These are phyloP conservation scores for Drosophila fuyamai DNA, from an alignment of 1,140 invertebrate genomes.

Conservation along the genomic window DNA sequence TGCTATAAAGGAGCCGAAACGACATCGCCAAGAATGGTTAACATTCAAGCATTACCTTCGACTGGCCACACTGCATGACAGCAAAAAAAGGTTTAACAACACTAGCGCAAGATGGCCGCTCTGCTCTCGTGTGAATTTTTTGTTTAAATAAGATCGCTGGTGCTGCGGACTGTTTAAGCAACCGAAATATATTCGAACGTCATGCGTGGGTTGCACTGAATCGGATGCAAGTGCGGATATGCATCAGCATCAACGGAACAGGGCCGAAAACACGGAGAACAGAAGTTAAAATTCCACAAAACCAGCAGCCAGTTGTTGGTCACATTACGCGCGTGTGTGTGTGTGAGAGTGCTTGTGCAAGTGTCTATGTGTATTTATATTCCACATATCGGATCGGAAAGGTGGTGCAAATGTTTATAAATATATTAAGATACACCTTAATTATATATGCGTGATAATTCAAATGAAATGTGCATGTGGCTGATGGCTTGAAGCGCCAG, in stretches of 20 bases:
- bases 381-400: constrained; percentile 25
- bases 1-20: neutral
- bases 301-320: constrained; percentile 69
- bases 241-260: constrained; percentile 24
- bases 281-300: constrained; percentile 75
- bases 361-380: constrained; percentile 41
- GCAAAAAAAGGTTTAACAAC: constrained; percentile 19
- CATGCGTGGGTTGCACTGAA: constrained; percentile 27
- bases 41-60: neutral
- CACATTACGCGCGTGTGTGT: constrained; percentile 36
- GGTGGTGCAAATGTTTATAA: constrained; percentile 65
- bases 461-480: constrained; percentile 75
- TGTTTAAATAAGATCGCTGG: constrained; percentile 27
- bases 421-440: constrained; percentile 48
- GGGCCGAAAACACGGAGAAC: constrained; percentile 20
- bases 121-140: constrained; percentile 52
- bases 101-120: constrained; percentile 41
- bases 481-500: constrained; percentile 50
- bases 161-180: constrained; percentile 23
- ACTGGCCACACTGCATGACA: constrained; percentile 8
- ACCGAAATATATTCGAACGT: constrained; percentile 2
- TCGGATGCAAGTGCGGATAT: constrained; percentile 39
- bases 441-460: constrained; percentile 59
- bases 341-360: constrained; percentile 59
- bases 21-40: fast-evolving